These are phyloP conservation scores for Epinotia demarniana DNA, from an alignment of 2,888 invertebrate genomes.

Conservation along the genomic window DNA sequence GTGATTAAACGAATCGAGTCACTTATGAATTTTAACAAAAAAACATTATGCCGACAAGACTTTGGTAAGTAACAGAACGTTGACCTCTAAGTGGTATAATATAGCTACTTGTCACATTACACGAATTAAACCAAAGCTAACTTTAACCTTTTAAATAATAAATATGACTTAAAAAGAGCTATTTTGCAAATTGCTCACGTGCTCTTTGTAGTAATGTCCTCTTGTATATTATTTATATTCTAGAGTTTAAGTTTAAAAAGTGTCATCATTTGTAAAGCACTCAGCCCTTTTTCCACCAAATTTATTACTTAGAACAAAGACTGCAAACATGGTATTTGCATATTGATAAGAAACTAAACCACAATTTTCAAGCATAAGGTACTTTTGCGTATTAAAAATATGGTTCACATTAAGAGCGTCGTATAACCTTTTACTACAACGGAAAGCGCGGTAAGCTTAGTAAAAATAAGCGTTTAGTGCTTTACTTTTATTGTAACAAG, in stretches of 20 bases:
- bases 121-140: background rate
- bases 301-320: background rate
- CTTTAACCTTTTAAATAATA: background rate
- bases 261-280: background rate
- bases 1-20: too few species aligned
- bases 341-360: constrained; percentile 1
- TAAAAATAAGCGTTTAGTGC: too few species aligned
- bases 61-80: too few species aligned
- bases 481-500: too few species aligned
- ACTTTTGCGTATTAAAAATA: background rate
- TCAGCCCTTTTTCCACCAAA: constrained; percentile 3
- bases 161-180: background rate
- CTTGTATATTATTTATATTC: background rate
- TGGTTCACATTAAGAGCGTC: too few species aligned
- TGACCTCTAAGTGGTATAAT: too few species aligned
- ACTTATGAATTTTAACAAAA: too few species aligned
- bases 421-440: too few species aligned
- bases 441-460: too few species aligned
- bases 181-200: background rate
- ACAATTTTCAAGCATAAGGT: background rate
- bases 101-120: background rate
- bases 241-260: background rate
- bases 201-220: background rate
- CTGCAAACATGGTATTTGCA: constrained; percentile 1
- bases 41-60: too few species aligned